A percentile compares a stretch with the other conserved stretches of the same genome.
Evolutionary conservation across 2,797 vertebrate species (phyloP).

Genomic region (Parotocinclus haroldoi): DNA sequence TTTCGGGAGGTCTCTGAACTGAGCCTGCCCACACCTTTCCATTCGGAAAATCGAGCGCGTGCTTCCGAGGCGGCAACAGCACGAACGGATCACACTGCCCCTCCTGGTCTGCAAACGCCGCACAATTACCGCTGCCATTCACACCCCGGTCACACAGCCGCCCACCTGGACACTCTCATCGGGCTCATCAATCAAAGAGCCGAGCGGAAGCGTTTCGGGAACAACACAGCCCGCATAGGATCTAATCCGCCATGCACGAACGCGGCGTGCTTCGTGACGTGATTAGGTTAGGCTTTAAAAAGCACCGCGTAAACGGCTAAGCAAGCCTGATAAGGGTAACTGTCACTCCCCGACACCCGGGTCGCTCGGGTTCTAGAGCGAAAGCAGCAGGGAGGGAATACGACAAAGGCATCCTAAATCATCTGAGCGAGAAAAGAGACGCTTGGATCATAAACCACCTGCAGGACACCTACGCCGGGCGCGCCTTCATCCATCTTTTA

Average conservation of each 20-base stretch:
- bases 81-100: background rate
- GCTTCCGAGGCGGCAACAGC: no score
- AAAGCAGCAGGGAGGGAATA: conserved; percentile 46
- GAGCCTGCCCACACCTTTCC: no score
- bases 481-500: no score
- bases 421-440: background rate
- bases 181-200: conserved; percentile 56
- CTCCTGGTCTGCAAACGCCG: background rate
- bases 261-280: conserved; percentile 56
- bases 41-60: no score
- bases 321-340: conserved; percentile 50
- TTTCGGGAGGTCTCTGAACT: no score
- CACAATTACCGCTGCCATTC: background rate
- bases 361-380: conserved; percentile 36
- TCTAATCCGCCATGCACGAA: conserved; percentile 39
- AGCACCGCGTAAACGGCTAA: conserved; percentile 63
- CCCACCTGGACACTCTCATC: background rate
- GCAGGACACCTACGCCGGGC: no score
- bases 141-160: background rate
- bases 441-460: no score
- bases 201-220: conserved; percentile 55
- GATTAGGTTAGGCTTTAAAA: conserved; percentile 55
- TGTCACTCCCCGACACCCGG: conserved; percentile 45
- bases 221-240: conserved; percentile 41
- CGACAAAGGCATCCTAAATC: conserved; percentile 51